Base-by-base conservation (phyloP, 2,113 vertebrate genomes). In the Syrrhaptes paradoxus region DNA sequence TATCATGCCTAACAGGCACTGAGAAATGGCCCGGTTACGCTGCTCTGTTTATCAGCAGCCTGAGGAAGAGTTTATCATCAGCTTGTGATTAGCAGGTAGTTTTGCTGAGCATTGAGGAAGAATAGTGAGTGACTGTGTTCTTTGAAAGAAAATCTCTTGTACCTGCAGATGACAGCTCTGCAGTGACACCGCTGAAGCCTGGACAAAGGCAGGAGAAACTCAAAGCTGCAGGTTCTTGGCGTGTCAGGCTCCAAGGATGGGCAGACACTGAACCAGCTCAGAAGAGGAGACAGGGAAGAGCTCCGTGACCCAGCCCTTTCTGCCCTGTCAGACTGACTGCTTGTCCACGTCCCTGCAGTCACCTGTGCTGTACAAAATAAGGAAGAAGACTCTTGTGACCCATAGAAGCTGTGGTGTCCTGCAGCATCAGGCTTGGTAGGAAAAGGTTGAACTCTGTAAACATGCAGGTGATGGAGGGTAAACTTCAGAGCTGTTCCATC, bases 281-380 rank as follows among this genome's bases (percentile, higher is more conserved):
- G 79, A 46, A 16, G 16, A 46, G 28, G 34, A 55, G 71, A 31
- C 3, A 2, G 48, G 11, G 13, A 58, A 6, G 4, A 77, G 6
- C 22, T 57, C 16, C 2, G 2, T 45, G 66, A 22, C 11, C 9
- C 17, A 76, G 38, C 16, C 41, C 26, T 38, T 1, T 0, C 61
- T 26, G 1, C 67, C 13, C 21, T 32, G 26, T 32, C 63, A 45
- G 17, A 17, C 49, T 2, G 2, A 6, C 46, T 26, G 59, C 48
- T 75, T 15, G 4, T 26, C 48, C 43, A 29, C 10, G 24, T 49
- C 54, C 17, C 49, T 41, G 38, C 1, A 1, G 4, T 49, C 51
- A 34, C 34, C 68, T 62, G 70, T 19, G 2, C 15, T 51, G 43
- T 10, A 36, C 74, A 55, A 6, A 58, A 22, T 24, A 11, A 43